Base-by-base conservation (phyloP, 2,888 invertebrate species). In the Agrochola lota region DNA sequence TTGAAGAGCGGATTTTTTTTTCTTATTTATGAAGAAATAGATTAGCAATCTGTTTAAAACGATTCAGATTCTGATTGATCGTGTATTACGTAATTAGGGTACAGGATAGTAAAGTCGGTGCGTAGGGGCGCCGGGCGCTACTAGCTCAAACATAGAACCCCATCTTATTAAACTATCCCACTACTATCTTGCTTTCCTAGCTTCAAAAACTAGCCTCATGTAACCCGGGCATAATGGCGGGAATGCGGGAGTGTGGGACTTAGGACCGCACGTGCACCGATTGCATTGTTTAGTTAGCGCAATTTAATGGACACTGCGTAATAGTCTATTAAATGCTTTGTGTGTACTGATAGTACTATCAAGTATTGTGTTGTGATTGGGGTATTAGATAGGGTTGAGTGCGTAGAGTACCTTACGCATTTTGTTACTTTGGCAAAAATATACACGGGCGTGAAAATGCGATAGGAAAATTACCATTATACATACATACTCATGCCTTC, bases 261-360 rank as follows among this genome's bases (percentile, higher is more conserved):
- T 55, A 76, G 69, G 75, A 77, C 73, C 77, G 77, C 83, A 87
- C 85, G 83, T 85, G 85, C 87, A 72, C 43, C 60, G 70, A 73
- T 74, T 82, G 79, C 64, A 64, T 86, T 80, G 84, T 84, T 77
- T 83, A 77, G 74, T 86, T 85, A 78, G 73, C 73, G 74, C 70
- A 68, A 72, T 78, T 80, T 77, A 79, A 75, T 85, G 67, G 83
- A 75, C 74, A 78, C 64, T 60, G 40, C 74, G 43, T 78, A 78
- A 75, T 82, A 71, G 83, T 63, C 78, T 73, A 73, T 76, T 80
- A 75, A 71, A 85, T 60, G 73, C 35, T 68, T 73, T 72, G 23
- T 71, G 67, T 77, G 30, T 71, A 71, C 71, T 69, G 74, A 84
- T 84, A 80, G 46, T 80, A 71, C 78, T 71, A 83, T 83, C 81